Percentiles rank a stretch among this genome's conserved stretches.
These are phyloP conservation scores for Esox niger DNA, from an alignment of 2,113 vertebrate genomes.

Conservation along the genomic window DNA sequence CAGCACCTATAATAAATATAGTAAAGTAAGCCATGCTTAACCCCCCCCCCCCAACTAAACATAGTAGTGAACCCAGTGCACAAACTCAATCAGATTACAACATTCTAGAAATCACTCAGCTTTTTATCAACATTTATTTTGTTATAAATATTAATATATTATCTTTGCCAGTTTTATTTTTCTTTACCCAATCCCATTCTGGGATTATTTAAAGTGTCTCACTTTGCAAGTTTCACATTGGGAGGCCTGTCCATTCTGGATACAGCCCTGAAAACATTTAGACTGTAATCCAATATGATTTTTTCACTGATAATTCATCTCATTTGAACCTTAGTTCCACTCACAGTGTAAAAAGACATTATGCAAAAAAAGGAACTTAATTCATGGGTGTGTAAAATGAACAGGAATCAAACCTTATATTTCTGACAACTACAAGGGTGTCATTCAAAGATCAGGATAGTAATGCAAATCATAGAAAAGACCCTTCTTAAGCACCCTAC, in stretches of 20 bases:
- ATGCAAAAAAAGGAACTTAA: slow-evolving; percentile 9
- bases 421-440: not conserved
- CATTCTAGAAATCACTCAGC: slow-evolving; percentile 21
- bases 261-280: not conserved
- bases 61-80: slow-evolving; percentile 35
- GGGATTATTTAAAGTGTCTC: not conserved
- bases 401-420: slow-evolving; percentile 12
- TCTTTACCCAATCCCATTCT: not conserved
- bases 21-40: too few relatives aligned
- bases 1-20: too few relatives aligned
- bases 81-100: slow-evolving; percentile 30
- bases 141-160: slow-evolving; percentile 27
- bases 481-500: not conserved
- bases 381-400: not conserved
- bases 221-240: not conserved
- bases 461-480: not conserved
- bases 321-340: slow-evolving; percentile 16
- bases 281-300: slow-evolving; percentile 3
- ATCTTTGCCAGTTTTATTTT: slow-evolving; percentile 10
- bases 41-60: slow-evolving; percentile 29
- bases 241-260: not conserved
- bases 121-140: slow-evolving; percentile 2
- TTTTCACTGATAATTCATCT: slow-evolving; percentile 12
- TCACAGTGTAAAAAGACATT: slow-evolving; percentile 7
- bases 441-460: not conserved